Evolutionary conservation across 1,140 invertebrate genomes (phyloP), one percentile per base, ranked within the genome.

Genomic region (Lerema accius): DNA sequence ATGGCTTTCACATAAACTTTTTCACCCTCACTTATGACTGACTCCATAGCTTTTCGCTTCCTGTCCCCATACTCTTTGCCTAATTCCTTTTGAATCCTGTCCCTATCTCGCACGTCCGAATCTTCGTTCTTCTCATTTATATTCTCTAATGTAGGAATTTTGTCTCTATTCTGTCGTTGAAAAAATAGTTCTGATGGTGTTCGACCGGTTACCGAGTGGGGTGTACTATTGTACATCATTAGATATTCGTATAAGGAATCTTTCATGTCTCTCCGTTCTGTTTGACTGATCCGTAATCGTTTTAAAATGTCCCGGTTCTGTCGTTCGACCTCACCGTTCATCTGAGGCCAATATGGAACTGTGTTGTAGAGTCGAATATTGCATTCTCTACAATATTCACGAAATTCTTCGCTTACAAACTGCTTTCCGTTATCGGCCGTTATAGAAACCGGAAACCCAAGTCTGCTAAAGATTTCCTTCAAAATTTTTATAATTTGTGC

Each of bases 301-400:
- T 71, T 75, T 7, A 76, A 3, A 4, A 76, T 69, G 9, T 66
- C 56, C 1, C 70, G 26, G 23, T 76, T 76, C 40, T 76, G 73
- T 0, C 74, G 11, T 28, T 77, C 74, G 0, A 77, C 74, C 28
- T 73, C 70, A 0, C 74, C 74, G 9, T 77, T 71, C 17, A 61
- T 58, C 40, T 77, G 71, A 1, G 74, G 71, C 71, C 71, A 77
- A 17, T 73, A 73, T 0, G 71, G 74, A 1, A 73, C 42, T 2
- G 67, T 64, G 49, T 71, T 55, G 15, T 11, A 64, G 0, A 73
- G 23, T 4, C 0, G 48, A 9, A 76, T 76, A 23, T 63, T 37
- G 1, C 17, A 32, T 19, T 66, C 63, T 1, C 0, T 4, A 39
- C 56, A 66, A 14, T 56, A 71, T 9, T 1, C 1, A 28, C 61